Conservation (phyloP, 2,888 invertebrate genomes). For the Metallyticus violacea region DNA sequence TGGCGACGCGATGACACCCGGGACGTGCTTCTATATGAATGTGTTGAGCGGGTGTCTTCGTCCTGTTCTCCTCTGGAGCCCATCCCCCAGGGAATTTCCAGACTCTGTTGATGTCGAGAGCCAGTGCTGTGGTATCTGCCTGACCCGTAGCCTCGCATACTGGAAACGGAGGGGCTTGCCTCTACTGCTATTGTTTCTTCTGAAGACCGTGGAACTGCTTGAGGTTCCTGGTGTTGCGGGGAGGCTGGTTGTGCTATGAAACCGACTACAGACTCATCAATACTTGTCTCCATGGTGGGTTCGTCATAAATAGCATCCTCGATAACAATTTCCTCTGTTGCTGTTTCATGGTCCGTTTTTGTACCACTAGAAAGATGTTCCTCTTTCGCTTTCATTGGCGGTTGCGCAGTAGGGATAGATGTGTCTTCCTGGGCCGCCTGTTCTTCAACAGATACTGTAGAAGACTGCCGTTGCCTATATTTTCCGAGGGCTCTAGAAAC, state of each 20-base stretch:
- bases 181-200: slow-evolving; percentile 58
- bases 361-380: neutral
- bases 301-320: slow-evolving; percentile 30
- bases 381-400: neutral
- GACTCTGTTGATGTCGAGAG: slow-evolving; percentile 70
- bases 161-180: slow-evolving; percentile 64
- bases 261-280: neutral
- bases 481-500: slow-evolving; percentile 79
- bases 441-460: slow-evolving; percentile 64
- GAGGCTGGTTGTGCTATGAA: too few relatives aligned
- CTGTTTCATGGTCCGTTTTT: neutral
- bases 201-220: slow-evolving; percentile 35
- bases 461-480: slow-evolving; percentile 70
- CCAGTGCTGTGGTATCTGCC: slow-evolving; percentile 50
- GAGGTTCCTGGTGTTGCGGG: neutral
- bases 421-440: slow-evolving; percentile 45
- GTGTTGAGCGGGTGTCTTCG: slow-evolving; percentile 82
- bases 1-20: slow-evolving; percentile 82
- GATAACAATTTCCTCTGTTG: slow-evolving; percentile 30
- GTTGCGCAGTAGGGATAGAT: neutral
- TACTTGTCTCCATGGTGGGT: slow-evolving; percentile 21
- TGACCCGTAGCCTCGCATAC: slow-evolving; percentile 55
- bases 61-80: slow-evolving; percentile 58
- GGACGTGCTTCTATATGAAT: slow-evolving; percentile 84
- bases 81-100: slow-evolving; percentile 71